phyloP scores from a whole-genome alignment of 2,113 vertebrate genomes.

The Callipepla squamata region DNA sequence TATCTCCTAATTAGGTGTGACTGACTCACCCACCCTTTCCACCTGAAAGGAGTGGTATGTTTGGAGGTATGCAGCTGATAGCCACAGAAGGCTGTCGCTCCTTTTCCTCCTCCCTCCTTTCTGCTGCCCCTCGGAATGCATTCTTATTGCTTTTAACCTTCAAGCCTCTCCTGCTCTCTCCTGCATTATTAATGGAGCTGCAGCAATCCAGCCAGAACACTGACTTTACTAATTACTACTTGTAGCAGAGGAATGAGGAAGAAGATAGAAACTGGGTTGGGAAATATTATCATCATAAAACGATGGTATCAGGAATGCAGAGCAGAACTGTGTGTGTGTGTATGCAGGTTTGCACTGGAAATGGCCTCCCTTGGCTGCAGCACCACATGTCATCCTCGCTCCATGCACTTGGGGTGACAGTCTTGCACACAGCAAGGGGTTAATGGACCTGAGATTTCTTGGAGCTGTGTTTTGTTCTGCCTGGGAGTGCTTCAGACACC shows the following conservation, averaged over 20 bases:
- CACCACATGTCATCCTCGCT: not conserved
- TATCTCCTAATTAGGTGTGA: slow-evolving; percentile 24
- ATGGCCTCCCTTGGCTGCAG: not conserved
- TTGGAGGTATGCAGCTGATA: slow-evolving; percentile 32
- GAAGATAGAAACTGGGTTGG: slow-evolving; percentile 49
- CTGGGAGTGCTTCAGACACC: not conserved
- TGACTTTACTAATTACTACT: slow-evolving; percentile 69
- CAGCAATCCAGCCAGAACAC: slow-evolving; percentile 59
- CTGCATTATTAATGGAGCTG: slow-evolving; percentile 74
- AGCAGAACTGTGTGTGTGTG: not conserved
- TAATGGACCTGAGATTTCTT: not conserved
- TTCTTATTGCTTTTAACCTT: slow-evolving; percentile 76
- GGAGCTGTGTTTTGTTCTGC: not conserved
- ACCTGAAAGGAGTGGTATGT: slow-evolving; percentile 5
- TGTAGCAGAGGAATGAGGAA: slow-evolving; percentile 42
- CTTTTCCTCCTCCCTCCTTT: not conserved
- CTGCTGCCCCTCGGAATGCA: not conserved
- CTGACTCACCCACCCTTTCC: slow-evolving; percentile 13
- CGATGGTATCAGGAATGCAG: not conserved
- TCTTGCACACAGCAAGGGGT: fast-evolving
- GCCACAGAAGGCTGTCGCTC: slow-evolving; percentile 26
- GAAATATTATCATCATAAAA: not conserved
- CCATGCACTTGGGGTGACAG: not conserved
- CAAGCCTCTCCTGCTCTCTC: slow-evolving; percentile 47
- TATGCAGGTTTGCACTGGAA: not conserved